Evolutionary conservation across 2,113 vertebrate genomes (phyloP).

Genomic region (Eulemur rufifrons): DNA sequence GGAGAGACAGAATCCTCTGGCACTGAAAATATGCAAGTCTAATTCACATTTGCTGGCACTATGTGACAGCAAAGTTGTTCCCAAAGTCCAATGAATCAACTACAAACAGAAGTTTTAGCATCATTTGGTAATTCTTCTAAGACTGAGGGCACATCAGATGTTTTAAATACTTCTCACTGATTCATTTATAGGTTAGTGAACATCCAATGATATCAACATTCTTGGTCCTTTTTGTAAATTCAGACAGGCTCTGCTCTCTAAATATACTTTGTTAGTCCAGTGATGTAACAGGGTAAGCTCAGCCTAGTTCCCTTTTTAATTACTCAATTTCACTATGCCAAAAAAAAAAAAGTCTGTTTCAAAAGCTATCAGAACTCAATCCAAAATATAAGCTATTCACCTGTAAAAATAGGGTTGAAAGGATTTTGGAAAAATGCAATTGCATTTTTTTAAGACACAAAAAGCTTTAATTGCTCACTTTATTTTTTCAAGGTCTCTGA

Average conservation of each 20-base stretch:
- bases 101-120: background rate
- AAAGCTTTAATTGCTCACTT: slow-evolving; percentile 70
- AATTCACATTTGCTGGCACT: background rate
- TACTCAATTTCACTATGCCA: slow-evolving; percentile 66
- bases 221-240: slow-evolving; percentile 45
- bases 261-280: slow-evolving; percentile 71
- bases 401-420: slow-evolving; percentile 71
- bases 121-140: slow-evolving; percentile 30
- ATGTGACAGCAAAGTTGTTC: background rate
- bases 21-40: background rate
- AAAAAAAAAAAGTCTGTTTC: slow-evolving; percentile 38
- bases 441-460: slow-evolving; percentile 53
- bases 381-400: slow-evolving; percentile 65
- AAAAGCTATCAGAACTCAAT: slow-evolving; percentile 71
- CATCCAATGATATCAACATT: slow-evolving; percentile 44
- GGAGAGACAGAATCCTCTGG: background rate
- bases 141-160: background rate
- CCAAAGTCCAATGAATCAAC: background rate
- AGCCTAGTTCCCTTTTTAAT: slow-evolving; percentile 72
- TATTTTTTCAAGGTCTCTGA: slow-evolving; percentile 75
- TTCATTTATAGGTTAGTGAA: slow-evolving; percentile 42
- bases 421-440: slow-evolving; percentile 69
- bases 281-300: slow-evolving; percentile 66
- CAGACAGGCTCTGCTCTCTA: slow-evolving; percentile 55
- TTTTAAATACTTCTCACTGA: background rate